Evolutionary conservation across 2,888 invertebrate species (phyloP), one percentile per base, ranked within the genome.

Genomic region (Patella ulyssiponensis): DNA sequence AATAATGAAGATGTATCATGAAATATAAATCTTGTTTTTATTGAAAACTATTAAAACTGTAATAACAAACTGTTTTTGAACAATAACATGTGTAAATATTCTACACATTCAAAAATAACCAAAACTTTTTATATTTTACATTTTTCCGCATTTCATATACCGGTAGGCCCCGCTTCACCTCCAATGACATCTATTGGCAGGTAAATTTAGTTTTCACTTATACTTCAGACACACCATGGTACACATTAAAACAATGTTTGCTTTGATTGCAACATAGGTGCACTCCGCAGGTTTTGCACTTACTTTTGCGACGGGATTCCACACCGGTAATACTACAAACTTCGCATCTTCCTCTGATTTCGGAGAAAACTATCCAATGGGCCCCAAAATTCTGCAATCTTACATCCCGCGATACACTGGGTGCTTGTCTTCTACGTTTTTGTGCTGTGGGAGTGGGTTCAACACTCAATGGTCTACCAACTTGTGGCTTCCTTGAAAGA

Each of bases 401-500:
- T 64, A 64, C 23, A 20, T 64, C 64, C n/a, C 64, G 20, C n/a
- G 64, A 23, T n/a, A 64, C 64, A 64, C 20, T 20, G 23, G 23
- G 23, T 64, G 64, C 64, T 20, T 23, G 20, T 64, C 64, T 64
- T 11, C 12, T n/a, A 64, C 64, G 64, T 64, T 64, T 64, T 64
- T 20, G 64, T 15, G 17, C 20, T 20, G n/a, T 64, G 23, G 64
- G 44, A 44, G 7, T 44, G 33, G 33, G 33, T 33, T 33, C 44
- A 44, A 44, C 44, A 44, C 44, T 44, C 44, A 44, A 44, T 44
- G 44, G 44, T 44, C 44, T 44, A 44, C 44, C 64, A 20, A 64
- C 64, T 23, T 64, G 64, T 64, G 64, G 64, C n/a, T 64, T n/a
- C 64, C 64, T 64, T 64, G 64, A n/a, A n/a, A 64, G n/a, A n/a